Base-by-base conservation (phyloP, 2,113 vertebrate species). In the Callionymus lyra region DNA sequence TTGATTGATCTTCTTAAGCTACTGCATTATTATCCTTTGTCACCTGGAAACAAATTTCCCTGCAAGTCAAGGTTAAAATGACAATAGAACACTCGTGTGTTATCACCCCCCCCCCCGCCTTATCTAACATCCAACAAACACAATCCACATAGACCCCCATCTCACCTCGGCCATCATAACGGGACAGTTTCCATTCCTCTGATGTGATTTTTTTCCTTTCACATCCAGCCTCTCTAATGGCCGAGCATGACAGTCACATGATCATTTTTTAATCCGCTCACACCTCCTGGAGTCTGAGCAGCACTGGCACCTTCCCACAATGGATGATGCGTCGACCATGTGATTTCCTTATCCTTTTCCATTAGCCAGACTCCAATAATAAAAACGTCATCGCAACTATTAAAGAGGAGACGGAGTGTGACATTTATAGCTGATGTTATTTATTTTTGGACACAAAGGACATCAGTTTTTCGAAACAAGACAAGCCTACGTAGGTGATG, bases 291-390 rank as follows among this genome's bases (percentile, higher is more conserved):
- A 52, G 63, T 65, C n/a, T 27, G 43, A 36, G 61, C 34, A 31
- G 12, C 38, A 54, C 56, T 35, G 39, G 35, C 41, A 27, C 9
- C 12, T 16, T 48, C 12, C 10, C 41, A 45, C 35, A 59, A 75
- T 76, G 49, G 60, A 70, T 74, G 65, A 54, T 56, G 69, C 61
- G 46, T 32, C 44, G 27, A 10, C 32, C 12, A 50, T 68, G 69
- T 70, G 80, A 48, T 76, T 68, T 63, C 54, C 56, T 74, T 70
- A 75, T 75, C 70, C 69, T 57, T 59, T 74, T 57, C 58, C 65
- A 68, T 76, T 68, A 74, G 56, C 63, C 62, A 63, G 57, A 33
- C 59, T 62, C 61, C 70, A 66, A 70, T 79, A 69, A 58, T 76
- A 84, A 71, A 79, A 77, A 53, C 39, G 77, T 67, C 76, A 66